Evolutionary conservation across 2,888 invertebrate genomes (phyloP), one percentile per base, ranked within the genome.

Genomic region (Lomographa bimaculata): DNA sequence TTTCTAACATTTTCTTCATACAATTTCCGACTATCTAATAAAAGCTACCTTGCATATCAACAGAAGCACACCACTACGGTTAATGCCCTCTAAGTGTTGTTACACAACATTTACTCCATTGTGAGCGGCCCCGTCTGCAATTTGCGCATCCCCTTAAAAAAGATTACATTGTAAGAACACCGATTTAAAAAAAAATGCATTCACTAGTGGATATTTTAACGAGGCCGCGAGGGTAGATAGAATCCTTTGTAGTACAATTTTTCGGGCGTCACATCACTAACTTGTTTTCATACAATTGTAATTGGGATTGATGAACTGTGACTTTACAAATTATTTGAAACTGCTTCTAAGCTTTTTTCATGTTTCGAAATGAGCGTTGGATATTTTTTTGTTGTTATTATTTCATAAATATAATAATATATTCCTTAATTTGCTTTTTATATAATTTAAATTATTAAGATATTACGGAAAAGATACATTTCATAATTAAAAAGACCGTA

Each of bases 101-200:
- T 77, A 64, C 70, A 67, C 74, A 83, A 85, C 83, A 85, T 79
- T 82, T 75, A 65, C 47, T 50, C 69, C 57, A 75, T 84, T 80
- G 79, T 82, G 61, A 64, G 57, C 60, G 61, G 68, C 60, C 64
- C 59, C 63, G 64, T 63, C 62, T 75, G 75, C 64, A 61, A 54
- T 49, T 59, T 46, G 64, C 58, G 60, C 75, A 75, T 62, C 77
- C 73, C 75, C 66, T 64, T 50, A 55, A 62, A 67, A 74, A 71
- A 73, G 73, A 79, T 80, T 79, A 84, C 78, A 79, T 66, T 71
- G 69, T 75, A 71, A 61, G 64, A 71, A 66, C 57, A 54, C 50
- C 69, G 69, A 78, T 79, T 82, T n/a, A n/a, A n/a, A 79, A 79
- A 79, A 78, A 75, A 33, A 18, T 3, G 27, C 23, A 34, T 41